phyloP scores from a whole-genome alignment of 2,797 vertebrate genomes.

The Oceanodroma leucorhoa region DNA sequence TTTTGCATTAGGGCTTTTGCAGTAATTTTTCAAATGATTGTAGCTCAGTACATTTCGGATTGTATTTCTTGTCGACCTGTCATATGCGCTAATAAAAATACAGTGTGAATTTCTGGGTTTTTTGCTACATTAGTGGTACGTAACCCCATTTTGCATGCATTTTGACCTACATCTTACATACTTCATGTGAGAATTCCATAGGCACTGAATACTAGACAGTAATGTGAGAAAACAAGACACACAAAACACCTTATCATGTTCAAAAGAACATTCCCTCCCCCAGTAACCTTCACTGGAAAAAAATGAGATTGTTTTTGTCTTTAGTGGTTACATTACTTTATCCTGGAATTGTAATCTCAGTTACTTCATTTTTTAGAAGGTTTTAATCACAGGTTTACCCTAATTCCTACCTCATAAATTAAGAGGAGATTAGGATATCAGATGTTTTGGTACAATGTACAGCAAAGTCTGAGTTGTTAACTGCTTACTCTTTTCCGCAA shows the following conservation, averaged over 20 bases:
- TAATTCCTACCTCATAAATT: neutral
- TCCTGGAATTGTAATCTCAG: neutral
- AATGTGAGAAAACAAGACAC: neutral
- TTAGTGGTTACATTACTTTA: neutral
- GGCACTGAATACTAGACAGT: neutral
- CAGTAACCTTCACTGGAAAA: neutral
- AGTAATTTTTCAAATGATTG: neutral
- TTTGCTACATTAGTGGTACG: rapidly evolving
- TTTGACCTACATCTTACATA: neutral
- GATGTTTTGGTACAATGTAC: neutral
- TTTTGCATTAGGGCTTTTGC: neutral
- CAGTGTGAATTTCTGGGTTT: rapidly evolving
- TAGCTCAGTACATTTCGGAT: neutral
- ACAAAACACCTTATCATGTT: neutral
- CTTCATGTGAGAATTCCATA: rapidly evolving
- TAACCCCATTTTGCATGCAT: rapidly evolving
- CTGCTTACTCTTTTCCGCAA: neutral
- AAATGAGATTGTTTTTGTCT: neutral
- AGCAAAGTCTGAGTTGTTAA: neutral
- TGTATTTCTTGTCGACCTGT: neutral
- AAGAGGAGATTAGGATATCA: neutral
- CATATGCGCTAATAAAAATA: neutral
- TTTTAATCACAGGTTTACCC: neutral
- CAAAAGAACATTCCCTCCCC: neutral
- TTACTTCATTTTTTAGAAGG: neutral